phyloP scores from a whole-genome alignment of 2,113 vertebrate genomes.

The Bujurquina vittata region DNA sequence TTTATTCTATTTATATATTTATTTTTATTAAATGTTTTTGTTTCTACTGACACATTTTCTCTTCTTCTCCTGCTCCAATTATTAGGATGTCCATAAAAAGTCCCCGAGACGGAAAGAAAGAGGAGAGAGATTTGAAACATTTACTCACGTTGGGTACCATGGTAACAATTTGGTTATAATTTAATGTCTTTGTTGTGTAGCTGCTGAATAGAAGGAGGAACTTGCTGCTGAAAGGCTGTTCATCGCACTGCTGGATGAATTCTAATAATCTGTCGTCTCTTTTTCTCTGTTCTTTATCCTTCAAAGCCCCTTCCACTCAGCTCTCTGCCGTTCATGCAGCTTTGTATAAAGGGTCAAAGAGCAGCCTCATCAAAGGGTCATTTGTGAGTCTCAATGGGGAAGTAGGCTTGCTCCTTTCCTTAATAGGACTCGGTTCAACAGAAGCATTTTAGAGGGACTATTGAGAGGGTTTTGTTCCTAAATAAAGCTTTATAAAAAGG shows the following conservation, averaged over 20 bases:
- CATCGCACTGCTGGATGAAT: constrained; percentile 72
- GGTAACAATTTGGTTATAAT: constrained; percentile 75
- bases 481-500: constrained; percentile 65
- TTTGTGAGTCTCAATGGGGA: constrained; percentile 64
- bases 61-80: constrained; percentile 60
- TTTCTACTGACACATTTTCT: constrained; percentile 42
- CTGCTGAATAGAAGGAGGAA: constrained; percentile 72
- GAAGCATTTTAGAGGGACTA: constrained; percentile 24
- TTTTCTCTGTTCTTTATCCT: constrained; percentile 54
- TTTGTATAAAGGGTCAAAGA: constrained; percentile 70
- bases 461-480: constrained; percentile 47
- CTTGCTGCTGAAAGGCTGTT: constrained; percentile 70
- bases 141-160: constrained; percentile 68
- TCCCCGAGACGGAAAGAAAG: constrained; percentile 50
- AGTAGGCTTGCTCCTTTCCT: constrained; percentile 29
- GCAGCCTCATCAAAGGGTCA: constrained; percentile 69
- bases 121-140: constrained; percentile 60
- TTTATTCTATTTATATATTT: background rate
- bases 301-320: constrained; percentile 21
- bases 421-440: constrained; percentile 52
- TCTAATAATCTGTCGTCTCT: constrained; percentile 69
- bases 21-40: background rate
- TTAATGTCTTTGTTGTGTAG: constrained; percentile 77
- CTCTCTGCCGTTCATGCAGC: constrained; percentile 43
- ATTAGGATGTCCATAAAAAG: constrained; percentile 64